Percentiles rank a stretch among this genome's conserved stretches.
phyloP scores from a whole-genome alignment of 2,797 vertebrate genomes.

The Sylvia borin region DNA sequence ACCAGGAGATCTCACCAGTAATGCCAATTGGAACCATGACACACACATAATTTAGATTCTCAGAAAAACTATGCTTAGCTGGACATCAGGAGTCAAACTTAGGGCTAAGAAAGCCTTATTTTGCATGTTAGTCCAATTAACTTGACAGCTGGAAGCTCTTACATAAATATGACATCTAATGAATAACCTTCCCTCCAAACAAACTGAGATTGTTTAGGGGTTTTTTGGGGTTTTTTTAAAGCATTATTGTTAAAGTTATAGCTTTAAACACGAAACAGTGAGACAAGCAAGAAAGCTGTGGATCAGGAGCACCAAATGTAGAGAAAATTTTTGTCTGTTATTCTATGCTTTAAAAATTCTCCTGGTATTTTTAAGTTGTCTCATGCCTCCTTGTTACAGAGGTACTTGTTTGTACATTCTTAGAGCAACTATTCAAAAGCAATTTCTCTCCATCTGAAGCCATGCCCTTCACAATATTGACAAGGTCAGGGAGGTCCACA shows the following conservation, averaged over 20 bases:
- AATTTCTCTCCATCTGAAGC: background rate
- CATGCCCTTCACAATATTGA: background rate
- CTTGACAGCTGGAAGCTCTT: background rate
- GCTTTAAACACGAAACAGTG: background rate
- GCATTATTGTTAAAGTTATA: background rate
- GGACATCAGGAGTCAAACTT: background rate
- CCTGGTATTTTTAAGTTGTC: background rate
- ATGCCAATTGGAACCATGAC: background rate
- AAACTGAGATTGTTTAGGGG: background rate
- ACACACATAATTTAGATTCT: background rate
- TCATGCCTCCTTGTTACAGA: background rate
- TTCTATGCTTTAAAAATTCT: background rate
- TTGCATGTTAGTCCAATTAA: background rate
- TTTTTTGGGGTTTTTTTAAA: background rate
- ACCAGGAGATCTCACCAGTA: background rate
- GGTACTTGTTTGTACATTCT: background rate
- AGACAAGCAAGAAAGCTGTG: background rate
- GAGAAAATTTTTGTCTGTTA: background rate
- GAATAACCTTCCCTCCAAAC: background rate
- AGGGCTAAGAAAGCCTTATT: background rate
- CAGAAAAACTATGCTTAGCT: background rate
- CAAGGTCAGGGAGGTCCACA: slow-evolving; percentile 49
- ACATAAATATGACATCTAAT: background rate
- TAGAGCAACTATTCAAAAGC: background rate
- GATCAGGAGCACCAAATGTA: background rate